Conservation (phyloP, 2,797 vertebrate genomes). For the Hypotaenidia philippensis region DNA sequence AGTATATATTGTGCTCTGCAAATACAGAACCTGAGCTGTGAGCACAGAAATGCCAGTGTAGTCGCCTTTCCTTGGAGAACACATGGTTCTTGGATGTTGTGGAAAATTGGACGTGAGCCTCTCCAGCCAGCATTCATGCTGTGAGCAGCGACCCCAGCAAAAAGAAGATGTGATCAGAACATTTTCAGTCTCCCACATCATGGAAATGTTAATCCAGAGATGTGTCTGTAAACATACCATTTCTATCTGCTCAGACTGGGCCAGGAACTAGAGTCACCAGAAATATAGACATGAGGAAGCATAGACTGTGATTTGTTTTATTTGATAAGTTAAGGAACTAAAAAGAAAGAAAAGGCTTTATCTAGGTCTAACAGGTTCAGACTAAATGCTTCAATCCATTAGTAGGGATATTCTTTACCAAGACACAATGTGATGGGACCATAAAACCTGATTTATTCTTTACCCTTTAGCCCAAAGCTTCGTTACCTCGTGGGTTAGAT, state of each 20-base stretch:
- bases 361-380: background rate
- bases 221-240: background rate
- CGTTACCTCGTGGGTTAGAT: background rate
- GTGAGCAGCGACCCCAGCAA: background rate
- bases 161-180: background rate
- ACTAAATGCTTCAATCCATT: background rate
- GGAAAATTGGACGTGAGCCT: rapidly evolving
- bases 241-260: background rate
- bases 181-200: background rate
- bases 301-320: background rate
- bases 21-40: background rate
- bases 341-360: background rate
- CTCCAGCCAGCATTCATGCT: background rate
- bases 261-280: background rate
- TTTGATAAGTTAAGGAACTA: background rate
- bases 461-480: background rate
- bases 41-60: background rate
- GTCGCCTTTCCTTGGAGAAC: background rate
- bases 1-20: background rate
- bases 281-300: background rate
- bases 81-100: background rate
- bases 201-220: background rate
- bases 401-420: background rate
- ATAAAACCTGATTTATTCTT: background rate
- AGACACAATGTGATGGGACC: background rate